phyloP scores from a whole-genome alignment of 2,888 invertebrate species.

The Cyaniris semiargus region DNA sequence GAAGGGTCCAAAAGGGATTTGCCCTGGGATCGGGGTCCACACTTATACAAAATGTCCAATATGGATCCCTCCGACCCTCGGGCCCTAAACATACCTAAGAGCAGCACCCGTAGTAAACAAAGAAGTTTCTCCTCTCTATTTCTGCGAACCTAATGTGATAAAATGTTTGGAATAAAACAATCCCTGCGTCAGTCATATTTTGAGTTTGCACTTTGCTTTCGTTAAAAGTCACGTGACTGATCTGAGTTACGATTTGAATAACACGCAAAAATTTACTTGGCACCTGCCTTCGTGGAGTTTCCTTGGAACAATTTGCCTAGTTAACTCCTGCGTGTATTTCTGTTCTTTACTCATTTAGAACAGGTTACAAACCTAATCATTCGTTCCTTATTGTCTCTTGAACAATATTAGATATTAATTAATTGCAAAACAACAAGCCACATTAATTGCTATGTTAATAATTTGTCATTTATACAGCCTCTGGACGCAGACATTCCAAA shows the following conservation, averaged over 20 bases:
- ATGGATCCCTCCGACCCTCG: constrained; percentile 60
- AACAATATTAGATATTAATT: not conserved
- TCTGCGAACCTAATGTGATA: constrained; percentile 56
- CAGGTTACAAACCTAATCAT: not conserved
- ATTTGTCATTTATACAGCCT: not conserved
- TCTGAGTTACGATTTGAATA: not conserved
- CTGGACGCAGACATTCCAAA: not conserved
- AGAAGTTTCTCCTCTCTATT: constrained; percentile 67
- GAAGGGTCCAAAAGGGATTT: constrained; percentile 79
- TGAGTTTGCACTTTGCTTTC: too few relatives aligned
- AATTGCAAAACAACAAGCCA: not conserved
- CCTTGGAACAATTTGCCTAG: not conserved
- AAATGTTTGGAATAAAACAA: constrained; percentile 37
- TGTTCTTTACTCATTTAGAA: too few relatives aligned
- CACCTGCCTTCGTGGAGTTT: not conserved
- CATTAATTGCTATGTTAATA: not conserved
- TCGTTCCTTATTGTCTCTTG: not conserved
- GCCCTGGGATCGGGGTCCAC: constrained; percentile 75
- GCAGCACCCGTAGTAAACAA: constrained; percentile 65
- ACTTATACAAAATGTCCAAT: constrained; percentile 81
- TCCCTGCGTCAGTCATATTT: not conserved
- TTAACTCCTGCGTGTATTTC: too few relatives aligned
- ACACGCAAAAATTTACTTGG: not conserved
- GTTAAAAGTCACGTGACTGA: not conserved
- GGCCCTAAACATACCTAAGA: constrained; percentile 67